Conservation (phyloP, 2,113 vertebrate species). For the Emydocephalus ijimae region DNA sequence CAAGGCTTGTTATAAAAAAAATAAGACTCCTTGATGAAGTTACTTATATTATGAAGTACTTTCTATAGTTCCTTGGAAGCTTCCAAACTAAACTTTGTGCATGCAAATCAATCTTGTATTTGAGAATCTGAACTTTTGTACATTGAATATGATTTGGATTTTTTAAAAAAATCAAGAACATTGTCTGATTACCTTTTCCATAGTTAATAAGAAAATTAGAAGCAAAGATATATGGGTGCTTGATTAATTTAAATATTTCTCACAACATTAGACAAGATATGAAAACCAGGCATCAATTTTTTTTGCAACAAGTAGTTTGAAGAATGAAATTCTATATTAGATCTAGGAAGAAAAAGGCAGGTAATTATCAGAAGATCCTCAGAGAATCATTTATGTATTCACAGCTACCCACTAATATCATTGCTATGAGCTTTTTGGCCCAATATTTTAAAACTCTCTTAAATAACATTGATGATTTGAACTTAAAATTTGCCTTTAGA, state of each 20-base stretch:
- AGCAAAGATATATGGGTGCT: too few species aligned
- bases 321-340: not conserved
- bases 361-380: not conserved
- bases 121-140: too few species aligned
- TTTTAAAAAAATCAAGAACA: too few species aligned
- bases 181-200: too few species aligned
- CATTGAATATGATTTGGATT: too few species aligned
- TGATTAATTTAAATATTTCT: too few species aligned
- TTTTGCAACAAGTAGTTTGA: not conserved
- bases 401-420: not conserved
- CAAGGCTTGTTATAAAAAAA: too few species aligned
- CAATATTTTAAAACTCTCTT: not conserved
- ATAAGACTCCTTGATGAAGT: not conserved
- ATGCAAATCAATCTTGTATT: too few species aligned
- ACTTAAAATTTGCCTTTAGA: not conserved
- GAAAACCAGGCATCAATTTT: too few species aligned
- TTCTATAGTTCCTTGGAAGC: not conserved
- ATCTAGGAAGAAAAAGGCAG: not conserved
- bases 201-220: too few species aligned
- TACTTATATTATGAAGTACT: not conserved
- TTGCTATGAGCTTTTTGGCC: not conserved
- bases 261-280: too few species aligned
- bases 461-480: not conserved
- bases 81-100: not conserved
- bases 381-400: not conserved